phyloP scores from a whole-genome alignment of 2,888 invertebrate species.

The Mongoloraphidia duomilia region DNA sequence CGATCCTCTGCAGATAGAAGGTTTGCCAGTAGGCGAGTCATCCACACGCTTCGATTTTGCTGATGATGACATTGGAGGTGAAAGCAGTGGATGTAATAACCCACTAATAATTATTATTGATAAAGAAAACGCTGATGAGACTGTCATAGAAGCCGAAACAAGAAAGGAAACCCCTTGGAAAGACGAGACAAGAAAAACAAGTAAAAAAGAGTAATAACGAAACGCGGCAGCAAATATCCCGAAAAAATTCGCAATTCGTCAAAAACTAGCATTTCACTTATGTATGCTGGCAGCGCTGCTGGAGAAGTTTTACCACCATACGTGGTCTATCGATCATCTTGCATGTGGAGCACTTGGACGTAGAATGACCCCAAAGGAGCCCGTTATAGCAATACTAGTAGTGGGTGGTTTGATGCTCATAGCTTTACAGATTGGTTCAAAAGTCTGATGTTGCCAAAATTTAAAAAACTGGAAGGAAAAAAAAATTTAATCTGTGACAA shows the following conservation, averaged over 20 bases:
- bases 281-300: slow-evolving; percentile 18
- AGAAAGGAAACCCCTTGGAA: too few species aligned
- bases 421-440: slow-evolving; percentile 7
- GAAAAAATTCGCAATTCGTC: slow-evolving; percentile 18
- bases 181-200: slow-evolving; percentile 14
- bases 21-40: too few species aligned
- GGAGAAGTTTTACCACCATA: slow-evolving; percentile 19
- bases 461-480: slow-evolving; percentile 9
- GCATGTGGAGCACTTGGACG: background rate
- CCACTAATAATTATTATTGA: too few species aligned
- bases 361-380: background rate
- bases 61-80: too few species aligned
- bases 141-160: too few species aligned
- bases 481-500: slow-evolving; percentile 12
- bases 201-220: slow-evolving; percentile 13
- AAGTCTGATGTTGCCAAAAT: slow-evolving; percentile 1
- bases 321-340: slow-evolving; percentile 12
- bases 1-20: too few species aligned
- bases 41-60: too few species aligned
- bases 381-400: slow-evolving; percentile 5
- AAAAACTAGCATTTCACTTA: slow-evolving; percentile 18
- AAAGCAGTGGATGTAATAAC: too few species aligned
- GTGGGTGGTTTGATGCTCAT: slow-evolving; percentile 5
- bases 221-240: slow-evolving; percentile 17
- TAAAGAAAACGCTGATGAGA: too few species aligned